Evolutionary conservation across 2,888 invertebrate species (phyloP), one percentile per base, ranked within the genome.

Genomic region (Zhuqinia jingwanae): DNA sequence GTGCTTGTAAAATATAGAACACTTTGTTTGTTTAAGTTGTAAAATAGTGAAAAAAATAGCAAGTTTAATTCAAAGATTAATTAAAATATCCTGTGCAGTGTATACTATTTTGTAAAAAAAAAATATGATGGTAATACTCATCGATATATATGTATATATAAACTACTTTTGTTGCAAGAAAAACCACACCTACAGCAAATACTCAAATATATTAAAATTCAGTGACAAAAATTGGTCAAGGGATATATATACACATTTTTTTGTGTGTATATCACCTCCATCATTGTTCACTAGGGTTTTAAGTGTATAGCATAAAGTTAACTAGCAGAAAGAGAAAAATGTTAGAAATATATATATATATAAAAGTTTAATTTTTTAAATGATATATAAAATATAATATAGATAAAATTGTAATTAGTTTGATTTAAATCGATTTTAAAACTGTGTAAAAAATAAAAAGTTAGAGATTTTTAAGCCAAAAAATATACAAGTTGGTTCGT

Each of bases 101-200:
- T 75, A 56, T 27, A 75, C 47, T 73, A 45, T 17, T 47, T 73
- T 73, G 50, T 73, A 17, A 75, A 53, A 56, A 75, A 25, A 13
- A 5, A 30, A 25, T 22, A 65, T 13, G 30, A 17, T 11, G 22
- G 27, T 45, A 13, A 60, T 50, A 50, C n/a, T 11, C 50, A 13
- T n/a, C 15, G 15, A 50, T 50, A 50, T 13, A 42, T 11, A 42
- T 42, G 25, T 50, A 25, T 56, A 17, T n/a, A 56, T 58, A 30
- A 65, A 63, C 17, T 30, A 63, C 50, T 56, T 42, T 25, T 63
- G 13, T 56, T 76, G 58, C 58, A 53, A 60, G 15, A 60, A 20
- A 60, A 79, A 53, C 79, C 79, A 79, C 79, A 79, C 79, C 79
- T 79, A 79, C 79, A 79, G 79, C 79, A 79, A 50, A 58, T 79